Evolutionary conservation across 2,888 invertebrate species (phyloP).

Genomic region (Merodon equestris): DNA sequence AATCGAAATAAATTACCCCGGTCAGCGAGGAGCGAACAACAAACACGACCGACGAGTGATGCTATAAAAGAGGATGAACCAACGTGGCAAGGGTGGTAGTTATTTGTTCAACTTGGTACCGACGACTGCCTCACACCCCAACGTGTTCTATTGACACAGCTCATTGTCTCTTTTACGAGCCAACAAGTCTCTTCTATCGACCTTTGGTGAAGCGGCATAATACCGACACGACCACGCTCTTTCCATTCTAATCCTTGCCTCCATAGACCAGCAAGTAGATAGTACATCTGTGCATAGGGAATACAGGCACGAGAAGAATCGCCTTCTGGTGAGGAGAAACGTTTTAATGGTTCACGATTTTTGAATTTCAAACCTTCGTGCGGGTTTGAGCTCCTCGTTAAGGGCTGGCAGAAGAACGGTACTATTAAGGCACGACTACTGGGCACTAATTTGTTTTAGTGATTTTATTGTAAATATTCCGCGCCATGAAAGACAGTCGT

Average conservation of each 20-base stretch:
- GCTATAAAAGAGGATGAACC: slow-evolving; percentile 40
- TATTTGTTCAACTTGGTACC: slow-evolving; percentile 9
- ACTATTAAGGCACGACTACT: slow-evolving; percentile 46
- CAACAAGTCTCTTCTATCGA: slow-evolving; percentile 51
- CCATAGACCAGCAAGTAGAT: slow-evolving; percentile 13
- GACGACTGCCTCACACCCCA: slow-evolving; percentile 48
- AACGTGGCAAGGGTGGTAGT: slow-evolving; percentile 2
- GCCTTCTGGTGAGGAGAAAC: slow-evolving; percentile 16
- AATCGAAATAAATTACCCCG: slow-evolving; percentile 61
- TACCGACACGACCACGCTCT: slow-evolving; percentile 48
- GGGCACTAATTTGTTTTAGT: slow-evolving; percentile 57
- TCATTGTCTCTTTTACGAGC: slow-evolving; percentile 38
- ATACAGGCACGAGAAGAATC: slow-evolving; percentile 18
- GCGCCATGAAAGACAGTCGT: slow-evolving; percentile 8
- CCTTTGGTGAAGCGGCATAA: slow-evolving; percentile 29
- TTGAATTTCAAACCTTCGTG: slow-evolving; percentile 24
- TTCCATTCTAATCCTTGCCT: slow-evolving; percentile 34
- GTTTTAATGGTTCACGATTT: slow-evolving; percentile 66
- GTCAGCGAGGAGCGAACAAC: slow-evolving; percentile 9
- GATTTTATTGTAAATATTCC: slow-evolving; percentile 62
- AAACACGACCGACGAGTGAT: slow-evolving; percentile 13
- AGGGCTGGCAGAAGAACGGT: slow-evolving; percentile 23
- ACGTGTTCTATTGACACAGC: slow-evolving; percentile 50
- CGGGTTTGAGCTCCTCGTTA: slow-evolving; percentile 24
- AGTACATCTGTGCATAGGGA: neutral